Percentiles rank a stretch among this genome's conserved stretches.
phyloP scores from a whole-genome alignment of 2,113 vertebrate species.

The Hystrix brachyura region DNA sequence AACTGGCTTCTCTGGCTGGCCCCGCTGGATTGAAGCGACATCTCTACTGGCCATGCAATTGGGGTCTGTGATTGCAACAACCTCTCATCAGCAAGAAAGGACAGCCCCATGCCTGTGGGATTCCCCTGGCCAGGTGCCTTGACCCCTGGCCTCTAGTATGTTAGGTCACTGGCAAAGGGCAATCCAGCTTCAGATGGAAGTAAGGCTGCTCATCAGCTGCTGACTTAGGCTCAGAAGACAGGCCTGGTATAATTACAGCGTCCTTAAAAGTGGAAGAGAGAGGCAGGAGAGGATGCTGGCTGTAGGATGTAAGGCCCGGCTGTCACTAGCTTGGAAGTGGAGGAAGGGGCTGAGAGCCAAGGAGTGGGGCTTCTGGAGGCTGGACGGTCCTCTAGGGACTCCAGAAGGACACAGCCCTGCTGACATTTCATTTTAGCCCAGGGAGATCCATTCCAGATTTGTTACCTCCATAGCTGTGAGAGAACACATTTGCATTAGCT shows the following conservation, averaged over 20 bases:
- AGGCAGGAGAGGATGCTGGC: background rate
- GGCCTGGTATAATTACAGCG: background rate
- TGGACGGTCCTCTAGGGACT: background rate
- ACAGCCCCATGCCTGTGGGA: background rate
- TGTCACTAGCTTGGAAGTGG: background rate
- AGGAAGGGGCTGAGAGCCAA: background rate
- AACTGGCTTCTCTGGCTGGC: too few relatives aligned
- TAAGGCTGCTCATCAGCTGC: background rate
- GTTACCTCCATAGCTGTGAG: background rate
- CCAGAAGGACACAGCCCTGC: too few relatives aligned
- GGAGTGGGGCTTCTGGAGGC: background rate
- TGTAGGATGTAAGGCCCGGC: fast-evolving
- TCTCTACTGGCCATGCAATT: background rate
- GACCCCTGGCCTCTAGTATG: background rate
- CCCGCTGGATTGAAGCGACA: background rate
- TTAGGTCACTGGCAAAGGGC: background rate
- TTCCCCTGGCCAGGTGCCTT: fast-evolving
- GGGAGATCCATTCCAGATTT: fast-evolving
- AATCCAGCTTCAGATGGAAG: background rate
- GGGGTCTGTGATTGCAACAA: background rate
- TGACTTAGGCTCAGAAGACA: background rate
- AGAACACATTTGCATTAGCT: fast-evolving
- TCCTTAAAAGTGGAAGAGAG: too few relatives aligned
- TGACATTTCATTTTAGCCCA: fast-evolving
- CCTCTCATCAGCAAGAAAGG: background rate